Evolutionary conservation across 2,797 vertebrate species (phyloP).

Genomic region (Poeciliopsis gracilis): DNA sequence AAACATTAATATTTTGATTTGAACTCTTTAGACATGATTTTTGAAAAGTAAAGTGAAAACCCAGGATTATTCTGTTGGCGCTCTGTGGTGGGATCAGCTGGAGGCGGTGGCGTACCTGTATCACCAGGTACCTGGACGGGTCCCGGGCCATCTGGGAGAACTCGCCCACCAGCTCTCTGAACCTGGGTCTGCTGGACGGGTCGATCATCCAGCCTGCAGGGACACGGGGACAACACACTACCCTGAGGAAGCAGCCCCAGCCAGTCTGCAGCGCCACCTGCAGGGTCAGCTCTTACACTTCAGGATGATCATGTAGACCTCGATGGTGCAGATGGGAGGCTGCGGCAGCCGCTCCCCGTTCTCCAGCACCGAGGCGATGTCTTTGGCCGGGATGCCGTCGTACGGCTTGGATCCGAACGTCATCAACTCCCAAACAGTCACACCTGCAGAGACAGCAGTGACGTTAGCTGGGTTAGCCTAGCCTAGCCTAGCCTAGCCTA

Average conservation of each 20-base stretch:
- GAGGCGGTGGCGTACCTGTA: conserved; percentile 83
- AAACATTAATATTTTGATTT: neutral
- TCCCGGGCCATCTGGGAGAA: conserved; percentile 95
- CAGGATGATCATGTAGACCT: conserved; percentile 98
- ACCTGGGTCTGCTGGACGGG: conserved; percentile 90
- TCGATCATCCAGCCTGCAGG: conserved; percentile 96
- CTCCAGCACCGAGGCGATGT: conserved; percentile 89
- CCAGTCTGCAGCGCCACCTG: conserved; percentile 1
- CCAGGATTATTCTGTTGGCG: neutral
- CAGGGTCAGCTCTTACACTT: conserved; percentile 85
- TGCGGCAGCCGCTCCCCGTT: conserved; percentile 93
- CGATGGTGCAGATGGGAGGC: conserved; percentile 93
- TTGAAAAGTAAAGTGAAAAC: neutral
- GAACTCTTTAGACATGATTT: neutral
- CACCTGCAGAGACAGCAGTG: conserved; percentile 72
- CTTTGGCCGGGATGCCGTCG: conserved; percentile 89
- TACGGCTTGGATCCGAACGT: conserved; percentile 95
- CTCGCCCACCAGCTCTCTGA: conserved; percentile 88
- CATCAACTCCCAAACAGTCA: conserved; percentile 97
- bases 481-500: neutral
- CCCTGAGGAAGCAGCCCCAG: too few species aligned
- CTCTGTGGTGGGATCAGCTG: neutral
- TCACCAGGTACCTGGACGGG: conserved; percentile 91
- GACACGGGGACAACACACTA: neutral
- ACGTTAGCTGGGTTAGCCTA: neutral